Percentiles rank a stretch among this genome's conserved stretches.
Evolutionary conservation across 2,888 invertebrate species (phyloP).

Genomic region (Microctonus brassicae): DNA sequence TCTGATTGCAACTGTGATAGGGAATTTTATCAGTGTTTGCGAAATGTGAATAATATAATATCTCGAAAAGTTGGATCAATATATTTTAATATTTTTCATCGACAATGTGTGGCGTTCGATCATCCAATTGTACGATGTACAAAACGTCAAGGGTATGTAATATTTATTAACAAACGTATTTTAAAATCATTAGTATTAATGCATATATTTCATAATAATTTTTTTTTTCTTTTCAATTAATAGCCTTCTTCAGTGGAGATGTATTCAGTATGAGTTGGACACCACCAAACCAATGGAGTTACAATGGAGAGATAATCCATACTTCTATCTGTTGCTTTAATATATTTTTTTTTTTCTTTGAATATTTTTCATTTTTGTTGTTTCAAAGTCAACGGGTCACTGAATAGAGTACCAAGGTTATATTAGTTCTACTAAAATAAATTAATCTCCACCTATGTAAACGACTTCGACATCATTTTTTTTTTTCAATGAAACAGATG

Average conservation of each 20-base stretch:
- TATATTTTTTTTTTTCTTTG: too few relatives aligned
- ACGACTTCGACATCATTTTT: too few relatives aligned
- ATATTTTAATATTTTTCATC: constrained; percentile 81
- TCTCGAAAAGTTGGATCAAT: constrained; percentile 76
- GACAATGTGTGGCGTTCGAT: constrained; percentile 76
- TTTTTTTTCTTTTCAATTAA: neutral
- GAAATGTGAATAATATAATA: constrained; percentile 72
- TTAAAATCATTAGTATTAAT: neutral
- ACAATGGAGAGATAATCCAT: constrained; percentile 14
- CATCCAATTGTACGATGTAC: constrained; percentile 49
- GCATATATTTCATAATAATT: too few relatives aligned
- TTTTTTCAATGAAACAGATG: too few relatives aligned
- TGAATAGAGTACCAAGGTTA: too few relatives aligned
- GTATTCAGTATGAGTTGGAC: constrained; percentile 6
- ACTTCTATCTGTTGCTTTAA: neutral
- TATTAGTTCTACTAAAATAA: too few relatives aligned
- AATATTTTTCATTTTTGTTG: too few relatives aligned
- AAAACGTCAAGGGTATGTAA: constrained; percentile 47
- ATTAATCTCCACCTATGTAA: too few relatives aligned
- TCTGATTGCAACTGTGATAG: constrained; percentile 81
- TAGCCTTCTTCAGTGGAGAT: neutral
- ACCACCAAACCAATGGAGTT: neutral
- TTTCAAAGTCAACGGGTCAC: too few relatives aligned
- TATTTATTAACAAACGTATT: neutral
- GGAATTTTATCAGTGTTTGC: constrained; percentile 78